Conservation (phyloP, 2,797 vertebrate species). For the Sphenopsis melanotis region DNA sequence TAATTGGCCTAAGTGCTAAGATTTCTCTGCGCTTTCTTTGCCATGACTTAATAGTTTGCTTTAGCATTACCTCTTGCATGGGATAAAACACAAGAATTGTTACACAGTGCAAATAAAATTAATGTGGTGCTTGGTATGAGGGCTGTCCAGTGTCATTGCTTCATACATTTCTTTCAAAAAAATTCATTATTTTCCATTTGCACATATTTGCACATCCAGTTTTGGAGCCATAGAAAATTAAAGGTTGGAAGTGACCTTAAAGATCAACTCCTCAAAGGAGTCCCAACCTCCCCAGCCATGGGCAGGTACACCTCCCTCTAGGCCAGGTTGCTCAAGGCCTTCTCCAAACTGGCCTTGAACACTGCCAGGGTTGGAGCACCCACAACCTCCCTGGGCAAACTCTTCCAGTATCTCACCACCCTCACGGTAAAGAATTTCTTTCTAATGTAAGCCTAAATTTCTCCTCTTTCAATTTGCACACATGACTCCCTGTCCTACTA, state of each 20-base stretch:
- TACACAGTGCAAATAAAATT: neutral
- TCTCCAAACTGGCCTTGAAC: neutral
- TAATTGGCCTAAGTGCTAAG: neutral
- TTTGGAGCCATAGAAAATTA: neutral
- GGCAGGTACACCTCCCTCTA: neutral
- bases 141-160: neutral
- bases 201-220: neutral
- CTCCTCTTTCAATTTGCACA: neutral
- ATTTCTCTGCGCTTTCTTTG: neutral
- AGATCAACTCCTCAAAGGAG: neutral
- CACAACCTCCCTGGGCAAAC: neutral
- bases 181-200: neutral
- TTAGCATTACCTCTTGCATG: neutral
- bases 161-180: neutral
- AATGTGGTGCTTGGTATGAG: accelerated
- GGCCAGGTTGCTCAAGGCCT: neutral
- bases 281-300: neutral
- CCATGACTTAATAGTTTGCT: neutral
- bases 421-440: neutral
- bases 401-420: neutral
- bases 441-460: neutral
- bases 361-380: neutral
- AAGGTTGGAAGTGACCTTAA: neutral
- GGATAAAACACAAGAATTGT: neutral
- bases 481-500: too few species aligned